Evolutionary conservation across 2,113 vertebrate genomes (phyloP).

Genomic region (Cochlearius cochlearius): DNA sequence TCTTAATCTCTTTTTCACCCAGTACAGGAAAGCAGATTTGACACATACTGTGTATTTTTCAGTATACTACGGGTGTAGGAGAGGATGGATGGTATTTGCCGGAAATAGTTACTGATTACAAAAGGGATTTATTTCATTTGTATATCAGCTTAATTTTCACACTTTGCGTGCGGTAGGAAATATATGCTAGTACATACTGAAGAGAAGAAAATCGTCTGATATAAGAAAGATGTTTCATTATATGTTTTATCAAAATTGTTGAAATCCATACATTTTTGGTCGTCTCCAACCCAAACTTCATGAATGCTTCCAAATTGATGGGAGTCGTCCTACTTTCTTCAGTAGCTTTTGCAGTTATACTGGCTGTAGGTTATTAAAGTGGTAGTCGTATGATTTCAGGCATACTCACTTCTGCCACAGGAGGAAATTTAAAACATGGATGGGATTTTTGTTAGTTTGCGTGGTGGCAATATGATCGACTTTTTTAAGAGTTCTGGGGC

Average conservation of each 20-base stretch:
- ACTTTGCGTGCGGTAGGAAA: not conserved
- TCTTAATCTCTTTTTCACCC: not conserved
- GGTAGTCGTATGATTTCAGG: not conserved
- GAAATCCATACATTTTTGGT: not conserved
- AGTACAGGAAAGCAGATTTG: not conserved
- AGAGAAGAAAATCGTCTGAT: not conserved
- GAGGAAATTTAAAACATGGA: not conserved
- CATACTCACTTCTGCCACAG: not conserved
- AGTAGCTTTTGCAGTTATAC: not conserved
- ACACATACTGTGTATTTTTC: not conserved
- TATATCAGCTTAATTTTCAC: not conserved
- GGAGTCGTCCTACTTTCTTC: not conserved
- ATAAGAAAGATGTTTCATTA: not conserved
- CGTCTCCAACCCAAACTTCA: not conserved
- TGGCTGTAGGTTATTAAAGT: not conserved
- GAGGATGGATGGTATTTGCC: not conserved
- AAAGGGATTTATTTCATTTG: not conserved
- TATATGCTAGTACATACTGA: not conserved
- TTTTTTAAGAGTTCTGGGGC: not conserved
- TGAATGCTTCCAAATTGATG: not conserved
- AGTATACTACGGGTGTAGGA: not conserved
- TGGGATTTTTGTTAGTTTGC: not conserved
- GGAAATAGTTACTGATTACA: not conserved
- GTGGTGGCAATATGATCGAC: not conserved
- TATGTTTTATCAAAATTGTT: not conserved